Conservation (phyloP, 1,140 invertebrate genomes). For the Agrypnia vestita region DNA sequence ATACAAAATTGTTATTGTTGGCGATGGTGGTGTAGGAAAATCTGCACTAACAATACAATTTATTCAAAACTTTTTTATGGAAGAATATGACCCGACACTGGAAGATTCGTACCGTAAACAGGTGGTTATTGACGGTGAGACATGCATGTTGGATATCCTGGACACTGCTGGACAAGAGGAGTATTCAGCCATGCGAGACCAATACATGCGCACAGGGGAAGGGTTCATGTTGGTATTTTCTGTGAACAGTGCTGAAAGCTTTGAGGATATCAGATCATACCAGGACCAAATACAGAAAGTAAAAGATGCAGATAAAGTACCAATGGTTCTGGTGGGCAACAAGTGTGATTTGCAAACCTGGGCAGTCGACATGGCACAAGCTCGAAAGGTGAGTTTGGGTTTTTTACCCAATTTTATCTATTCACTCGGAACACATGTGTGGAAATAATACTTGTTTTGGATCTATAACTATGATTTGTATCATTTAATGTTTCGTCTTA, state of each 20-base stretch:
- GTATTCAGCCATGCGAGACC: constrained; percentile 98
- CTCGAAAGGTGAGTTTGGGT: constrained; percentile 76
- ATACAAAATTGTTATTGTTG: constrained; percentile 89
- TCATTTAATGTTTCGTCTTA: too few species aligned
- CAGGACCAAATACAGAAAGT: constrained; percentile 98
- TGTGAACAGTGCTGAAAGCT: constrained; percentile 98
- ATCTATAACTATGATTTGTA: too few species aligned
- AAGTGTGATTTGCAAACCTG: constrained; percentile 96
- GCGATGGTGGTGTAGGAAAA: constrained; percentile 99
- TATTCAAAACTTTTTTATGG: constrained; percentile 99
- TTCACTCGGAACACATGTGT: too few species aligned
- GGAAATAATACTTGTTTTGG: too few species aligned
- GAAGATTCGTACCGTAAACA: constrained; percentile 97
- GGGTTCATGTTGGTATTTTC: constrained; percentile 98
- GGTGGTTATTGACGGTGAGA: constrained; percentile 99
- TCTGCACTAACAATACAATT: constrained; percentile 99
- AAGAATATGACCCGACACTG: constrained; percentile 99
- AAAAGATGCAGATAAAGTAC: constrained; percentile 99
- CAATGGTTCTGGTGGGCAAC: constrained; percentile 99
- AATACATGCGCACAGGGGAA: constrained; percentile 98
- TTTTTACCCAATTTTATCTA: too few species aligned
- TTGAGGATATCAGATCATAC: constrained; percentile 96
- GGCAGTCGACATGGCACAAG: constrained; percentile 90
- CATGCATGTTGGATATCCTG: constrained; percentile 97
- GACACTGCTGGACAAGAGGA: constrained; percentile 99